Base-by-base conservation (phyloP, 1,140 invertebrate genomes). In the Drosophila pseudoananassae region DNA sequence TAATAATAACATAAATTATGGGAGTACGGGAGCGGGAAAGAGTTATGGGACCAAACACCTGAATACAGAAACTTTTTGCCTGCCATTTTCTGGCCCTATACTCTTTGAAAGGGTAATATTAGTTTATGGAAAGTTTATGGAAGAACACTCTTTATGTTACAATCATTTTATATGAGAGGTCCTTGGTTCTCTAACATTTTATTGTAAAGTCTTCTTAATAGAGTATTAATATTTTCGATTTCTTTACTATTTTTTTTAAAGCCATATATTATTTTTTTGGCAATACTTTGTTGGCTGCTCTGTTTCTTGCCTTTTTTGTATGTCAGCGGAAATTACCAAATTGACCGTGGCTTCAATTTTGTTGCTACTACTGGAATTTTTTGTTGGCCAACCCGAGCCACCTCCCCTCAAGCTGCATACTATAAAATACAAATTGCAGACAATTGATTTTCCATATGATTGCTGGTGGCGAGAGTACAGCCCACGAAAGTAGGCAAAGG, bases 391-490 rank as follows among this genome's bases (percentile, higher is more conserved):
- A 27, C 5, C 25, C 15, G 23, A 31, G 25, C 45, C 49, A 7
- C 25, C 51, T 25, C 43, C 29, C 8, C 15, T 20, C 60, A 23
- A 77, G 25, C 64, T 85, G 78, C 78, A 70, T 58, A 82, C 71
- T 81, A 88, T 81, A 81, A 85, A 80, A 72, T 56, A 84, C 74
- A 90, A 90, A 90, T 90, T 88, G 74, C 82, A 78, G 82, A 84
- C 87, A 90, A 90, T 90, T 90, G 88, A 90, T 90, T 90, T 90
- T 88, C 64, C 75, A 78, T 90, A 74, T 85, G 85, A 78, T 72
- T 72, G 76, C 76, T 57, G 40, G 15, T 31, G 31, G 14, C n/a
- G 31, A 65, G 79, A 27, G 2, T 15, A 46, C 38, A 56, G 38
- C 36, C 14, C 53, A 36, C 46, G 61, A 77, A 82, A 75, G 74